Conservation (phyloP, 2,113 vertebrate species). For the Aviceda subcristata region DNA sequence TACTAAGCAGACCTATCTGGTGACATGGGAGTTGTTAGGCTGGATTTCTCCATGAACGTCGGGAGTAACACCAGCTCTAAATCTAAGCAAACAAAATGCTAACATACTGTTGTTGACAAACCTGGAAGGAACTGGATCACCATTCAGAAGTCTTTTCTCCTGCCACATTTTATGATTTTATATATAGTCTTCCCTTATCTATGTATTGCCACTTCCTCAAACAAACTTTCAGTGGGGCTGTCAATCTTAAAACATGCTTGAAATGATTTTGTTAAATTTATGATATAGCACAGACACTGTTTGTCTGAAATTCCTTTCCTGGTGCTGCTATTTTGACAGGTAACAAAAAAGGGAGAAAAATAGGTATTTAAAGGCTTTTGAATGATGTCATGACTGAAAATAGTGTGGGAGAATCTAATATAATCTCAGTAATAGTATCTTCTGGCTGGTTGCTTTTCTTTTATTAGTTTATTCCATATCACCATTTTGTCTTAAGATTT, state of each 20-base stretch:
- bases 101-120: neutral
- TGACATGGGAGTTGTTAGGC: neutral
- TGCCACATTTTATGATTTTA: neutral
- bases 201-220: neutral
- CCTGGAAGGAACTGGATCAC: neutral
- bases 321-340: slow-evolving; percentile 16
- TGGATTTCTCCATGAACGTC: neutral
- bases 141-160: neutral
- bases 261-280: slow-evolving; percentile 21
- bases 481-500: neutral
- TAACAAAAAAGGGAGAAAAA: neutral
- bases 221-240: neutral
- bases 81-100: neutral
- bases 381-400: slow-evolving; percentile 14
- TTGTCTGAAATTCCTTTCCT: slow-evolving; percentile 7
- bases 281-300: neutral
- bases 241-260: neutral
- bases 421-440: neutral
- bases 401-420: neutral
- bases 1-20: neutral
- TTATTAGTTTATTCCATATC: slow-evolving; percentile 9
- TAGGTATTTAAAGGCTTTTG: neutral
- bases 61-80: neutral
- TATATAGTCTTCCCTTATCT: neutral
- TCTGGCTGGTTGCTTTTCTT: neutral